A percentile compares a stretch with the other conserved stretches of the same genome.
Evolutionary conservation across 2,888 invertebrate genomes (phyloP).

Genomic region (Antitype chi): DNA sequence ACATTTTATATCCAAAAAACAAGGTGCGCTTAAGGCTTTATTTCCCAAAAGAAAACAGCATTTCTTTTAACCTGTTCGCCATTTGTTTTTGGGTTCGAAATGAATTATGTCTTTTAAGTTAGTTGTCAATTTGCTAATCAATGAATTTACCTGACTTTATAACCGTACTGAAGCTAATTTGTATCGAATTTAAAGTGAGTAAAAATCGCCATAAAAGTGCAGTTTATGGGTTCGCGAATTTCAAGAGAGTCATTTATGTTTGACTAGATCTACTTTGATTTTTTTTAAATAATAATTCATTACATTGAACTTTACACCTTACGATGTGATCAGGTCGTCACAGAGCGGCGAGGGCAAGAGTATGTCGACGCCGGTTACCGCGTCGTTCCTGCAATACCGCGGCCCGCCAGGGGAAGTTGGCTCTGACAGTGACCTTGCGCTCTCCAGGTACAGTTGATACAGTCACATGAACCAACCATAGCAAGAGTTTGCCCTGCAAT

Average conservation of each 20-base stretch:
- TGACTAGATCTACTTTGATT: neutral
- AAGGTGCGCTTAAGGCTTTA: too few relatives aligned
- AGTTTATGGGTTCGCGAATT: neutral
- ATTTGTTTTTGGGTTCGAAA: too few relatives aligned
- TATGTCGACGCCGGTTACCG: constrained; percentile 82
- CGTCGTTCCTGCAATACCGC: constrained; percentile 88
- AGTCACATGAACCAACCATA: too few relatives aligned
- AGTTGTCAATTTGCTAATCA: neutral
- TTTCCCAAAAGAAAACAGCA: too few relatives aligned
- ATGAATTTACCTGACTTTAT: neutral
- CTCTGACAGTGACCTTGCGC: constrained; percentile 86
- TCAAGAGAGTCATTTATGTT: neutral
- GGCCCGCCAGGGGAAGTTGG: constrained; percentile 88
- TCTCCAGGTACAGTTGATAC: constrained; percentile 78
- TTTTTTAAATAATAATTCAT: too few relatives aligned
- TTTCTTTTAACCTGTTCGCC: too few relatives aligned
- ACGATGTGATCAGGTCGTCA: constrained; percentile 54
- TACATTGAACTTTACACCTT: constrained; percentile 12
- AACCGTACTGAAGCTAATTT: neutral
- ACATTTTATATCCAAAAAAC: neutral
- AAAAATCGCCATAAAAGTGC: neutral
- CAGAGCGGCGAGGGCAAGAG: constrained; percentile 74
- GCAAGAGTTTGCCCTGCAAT: too few relatives aligned
- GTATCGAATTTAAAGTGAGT: neutral
- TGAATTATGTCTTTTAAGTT: too few relatives aligned